Base-by-base conservation (phyloP, 2,888 invertebrate genomes). In the Gymnosoma rotundatum region DNA sequence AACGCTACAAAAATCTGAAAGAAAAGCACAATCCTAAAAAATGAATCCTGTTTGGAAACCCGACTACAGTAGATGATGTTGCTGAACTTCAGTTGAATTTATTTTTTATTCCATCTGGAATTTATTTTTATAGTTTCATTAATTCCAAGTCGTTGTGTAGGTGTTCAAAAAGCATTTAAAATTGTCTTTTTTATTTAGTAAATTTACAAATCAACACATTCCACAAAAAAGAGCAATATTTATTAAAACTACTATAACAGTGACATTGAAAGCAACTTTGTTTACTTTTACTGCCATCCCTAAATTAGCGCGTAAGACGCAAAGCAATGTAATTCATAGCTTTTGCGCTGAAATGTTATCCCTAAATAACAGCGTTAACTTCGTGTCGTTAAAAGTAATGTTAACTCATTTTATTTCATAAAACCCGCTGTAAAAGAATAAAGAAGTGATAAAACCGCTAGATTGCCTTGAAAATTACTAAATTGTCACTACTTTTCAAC, bases 161-260 rank as follows among this genome's bases (percentile, higher is more conserved):
- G 84, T 84, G 84, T 81, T 78, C n/a, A 61, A 69, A 81, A 84
- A 84, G 8, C 66, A 84, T 81, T 84, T 84, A 78, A 84, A 84
- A 84, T 78, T 84, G 84, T 84, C 74, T 74, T 66, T 81, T 74
- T 84, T 78, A 81, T 81, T 74, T 81, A 84, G 60, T 64, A 70
- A 84, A 84, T 84, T 84, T 81, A 81, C 81, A 84, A 81, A 84
- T 84, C 78, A 84, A 78, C 84, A 84, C 84, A 64, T 64, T 56
- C 36, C 36, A 12, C 42, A 12, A 67, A 67, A 38, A 48, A 48
- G 45, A 56, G 45, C 10, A 42, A 66, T 63, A 74, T 73, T 74
- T 80, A 66, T 80, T 67, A 61, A 67, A 73, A 61, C 60, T 67
- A 48, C 42, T 21, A 20, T n/a, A 67, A 52, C 56, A 72, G 20